These are phyloP conservation scores for Ganaspis brasiliensis DNA, from an alignment of 2,888 invertebrate species.

Conservation along the genomic window DNA sequence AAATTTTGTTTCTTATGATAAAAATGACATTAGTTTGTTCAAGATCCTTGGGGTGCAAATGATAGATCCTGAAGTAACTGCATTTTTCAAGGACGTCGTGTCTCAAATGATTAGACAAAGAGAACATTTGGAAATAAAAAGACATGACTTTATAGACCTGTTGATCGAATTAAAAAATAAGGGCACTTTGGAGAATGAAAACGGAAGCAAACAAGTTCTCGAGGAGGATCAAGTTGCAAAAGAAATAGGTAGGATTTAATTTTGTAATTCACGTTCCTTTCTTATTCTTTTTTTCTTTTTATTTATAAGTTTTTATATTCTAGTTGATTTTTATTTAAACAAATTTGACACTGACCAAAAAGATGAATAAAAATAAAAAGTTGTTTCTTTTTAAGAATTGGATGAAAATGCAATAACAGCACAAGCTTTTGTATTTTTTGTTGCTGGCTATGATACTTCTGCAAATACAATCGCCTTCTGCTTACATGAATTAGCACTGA, in stretches of 20 bases:
- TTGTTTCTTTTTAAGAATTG: slow-evolving; percentile 63
- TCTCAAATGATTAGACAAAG: slow-evolving; percentile 75
- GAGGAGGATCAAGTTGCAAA: slow-evolving; percentile 59
- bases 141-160: slow-evolving; percentile 79
- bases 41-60: slow-evolving; percentile 64
- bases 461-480: slow-evolving; percentile 78
- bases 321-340: slow-evolving; percentile 2
- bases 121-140: slow-evolving; percentile 68
- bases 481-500: slow-evolving; percentile 75
- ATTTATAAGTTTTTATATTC: too few relatives aligned
- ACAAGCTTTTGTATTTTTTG: slow-evolving; percentile 78
- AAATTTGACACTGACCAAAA: slow-evolving; percentile 35
- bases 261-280: background rate
- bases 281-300: too few relatives aligned
- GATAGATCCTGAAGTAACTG: slow-evolving; percentile 72
- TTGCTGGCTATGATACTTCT: slow-evolving; percentile 78
- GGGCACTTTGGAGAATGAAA: slow-evolving; percentile 66
- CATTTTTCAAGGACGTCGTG: slow-evolving; percentile 76
- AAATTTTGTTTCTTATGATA: too few relatives aligned
- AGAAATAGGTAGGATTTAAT: slow-evolving; percentile 67
- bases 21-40: slow-evolving; percentile 3
- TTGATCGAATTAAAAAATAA: slow-evolving; percentile 77
- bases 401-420: slow-evolving; percentile 76
- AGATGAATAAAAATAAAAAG: slow-evolving; percentile 18
- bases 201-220: slow-evolving; percentile 47